phyloP scores from a whole-genome alignment of 2,113 vertebrate species.

The Oncorhynchus mykiss region DNA sequence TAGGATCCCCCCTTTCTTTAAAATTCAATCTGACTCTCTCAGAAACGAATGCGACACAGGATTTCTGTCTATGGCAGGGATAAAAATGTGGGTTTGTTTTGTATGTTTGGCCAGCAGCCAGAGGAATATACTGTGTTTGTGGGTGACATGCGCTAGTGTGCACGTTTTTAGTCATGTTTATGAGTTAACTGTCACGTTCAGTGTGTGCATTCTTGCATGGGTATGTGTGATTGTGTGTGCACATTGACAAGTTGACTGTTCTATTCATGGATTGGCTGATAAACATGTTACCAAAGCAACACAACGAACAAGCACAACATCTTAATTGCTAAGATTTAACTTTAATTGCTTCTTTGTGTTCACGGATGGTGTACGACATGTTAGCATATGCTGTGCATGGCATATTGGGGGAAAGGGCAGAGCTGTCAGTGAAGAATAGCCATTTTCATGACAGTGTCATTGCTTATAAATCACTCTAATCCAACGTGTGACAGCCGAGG shows the following conservation, averaged over 20 bases:
- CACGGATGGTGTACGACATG: constrained; percentile 35
- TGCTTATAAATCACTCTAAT: constrained; percentile 41
- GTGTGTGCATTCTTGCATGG: no score
- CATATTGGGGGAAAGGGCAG: constrained; percentile 25
- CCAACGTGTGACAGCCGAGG: background rate
- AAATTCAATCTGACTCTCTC: background rate
- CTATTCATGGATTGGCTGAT: no score
- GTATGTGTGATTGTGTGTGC: background rate
- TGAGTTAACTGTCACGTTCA: no score
- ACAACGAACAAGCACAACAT: background rate
- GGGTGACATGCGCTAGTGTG: background rate
- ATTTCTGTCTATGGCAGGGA: background rate
- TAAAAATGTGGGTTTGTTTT: background rate
- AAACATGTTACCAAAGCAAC: constrained; percentile 3
- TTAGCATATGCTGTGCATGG: constrained; percentile 31
- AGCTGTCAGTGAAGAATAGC: constrained; percentile 25
- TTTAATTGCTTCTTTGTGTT: constrained; percentile 38
- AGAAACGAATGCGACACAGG: background rate
- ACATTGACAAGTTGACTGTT: background rate
- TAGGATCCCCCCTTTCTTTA: background rate
- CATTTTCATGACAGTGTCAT: background rate
- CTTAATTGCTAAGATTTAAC: constrained; percentile 32
- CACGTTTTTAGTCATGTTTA: background rate
- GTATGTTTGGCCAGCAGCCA: background rate
- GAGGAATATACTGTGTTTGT: background rate